Base-by-base conservation (phyloP, 2,888 invertebrate species). In the Anthrax anthrax region DNA sequence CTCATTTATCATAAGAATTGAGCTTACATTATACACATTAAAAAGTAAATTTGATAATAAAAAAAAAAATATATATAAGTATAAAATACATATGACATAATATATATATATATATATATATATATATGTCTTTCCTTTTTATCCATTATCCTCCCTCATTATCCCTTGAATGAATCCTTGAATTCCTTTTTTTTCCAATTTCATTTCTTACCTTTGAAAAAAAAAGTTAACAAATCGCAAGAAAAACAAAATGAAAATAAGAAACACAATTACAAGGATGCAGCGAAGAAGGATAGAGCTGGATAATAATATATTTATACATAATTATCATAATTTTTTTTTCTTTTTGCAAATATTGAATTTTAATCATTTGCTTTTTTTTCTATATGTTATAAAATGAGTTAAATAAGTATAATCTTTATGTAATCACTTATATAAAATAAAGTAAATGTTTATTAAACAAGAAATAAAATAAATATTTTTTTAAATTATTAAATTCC, bases 271-370 rank as follows among this genome's bases (percentile, higher is more conserved):
- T 12, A 32, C 29, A 6, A 32, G 41, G 46, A 40, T 37, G 42
- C 43, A 44, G 46, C 40, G 47, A 48, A 48, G 48, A 50, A 50
- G 50, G 50, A 50, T 48, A 50, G 50, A 50, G 50, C 42, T 44
- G 43, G 16, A 36, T 18, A 37, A 43, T 36, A n/a, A n/a, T n/a
- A n/a, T n/a, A n/a, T n/a, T n/a, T n/a, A n/a, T n/a, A n/a, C n/a
- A n/a, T n/a, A n/a, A n/a, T n/a, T n/a, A n/a, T n/a, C n/a, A n/a
- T n/a, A n/a, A n/a, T n/a, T n/a, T n/a, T n/a, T n/a, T n/a, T n/a
- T n/a, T n/a, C n/a, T 29, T 16, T 18, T n/a, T 38, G 13, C 42
- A 42, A 42, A 37, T 19, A 41, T 42, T 18, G 13, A 41, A 27
- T 19, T 41, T 41, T 41, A 29, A 27, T n/a, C 17, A 27, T 27